Conservation (phyloP, 2,797 vertebrate species). For the Pogoniulus pusillus region DNA sequence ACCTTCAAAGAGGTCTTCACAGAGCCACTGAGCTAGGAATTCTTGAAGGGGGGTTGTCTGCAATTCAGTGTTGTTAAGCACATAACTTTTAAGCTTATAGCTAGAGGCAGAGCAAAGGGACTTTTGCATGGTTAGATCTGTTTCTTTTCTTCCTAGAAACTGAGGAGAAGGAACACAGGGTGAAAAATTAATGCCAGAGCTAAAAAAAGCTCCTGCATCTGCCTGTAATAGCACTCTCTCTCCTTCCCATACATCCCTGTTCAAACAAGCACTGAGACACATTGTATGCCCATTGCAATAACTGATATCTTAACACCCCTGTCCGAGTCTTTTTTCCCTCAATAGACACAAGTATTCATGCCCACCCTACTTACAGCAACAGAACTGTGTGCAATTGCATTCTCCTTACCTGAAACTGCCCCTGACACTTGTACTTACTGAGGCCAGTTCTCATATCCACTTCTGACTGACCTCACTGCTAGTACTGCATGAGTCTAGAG, state of each 20-base stretch:
- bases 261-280: not conserved
- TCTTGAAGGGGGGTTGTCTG: not conserved
- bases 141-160: slow-evolving; percentile 41
- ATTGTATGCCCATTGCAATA: not conserved
- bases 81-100: not conserved
- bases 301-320: not conserved
- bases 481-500: not conserved
- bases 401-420: not conserved
- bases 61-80: not conserved
- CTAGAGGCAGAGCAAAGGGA: slow-evolving; percentile 14
- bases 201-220: not conserved
- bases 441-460: not conserved
- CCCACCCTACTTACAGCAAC: not conserved
- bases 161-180: slow-evolving; percentile 9
- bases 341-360: not conserved
- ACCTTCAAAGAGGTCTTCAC: slow-evolving; percentile 39
- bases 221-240: not conserved
- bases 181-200: slow-evolving; percentile 56
- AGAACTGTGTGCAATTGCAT: not conserved
- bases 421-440: not conserved
- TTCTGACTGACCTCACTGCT: not conserved
- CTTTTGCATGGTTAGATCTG: slow-evolving; percentile 37
- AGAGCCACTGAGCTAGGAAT: slow-evolving; percentile 38
- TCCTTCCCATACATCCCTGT: not conserved
- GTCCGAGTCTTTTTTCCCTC: not conserved